Evolutionary conservation across 2,113 vertebrate species (phyloP), one percentile per base, ranked within the genome.

Genomic region (Neodon shergylaensis): DNA sequence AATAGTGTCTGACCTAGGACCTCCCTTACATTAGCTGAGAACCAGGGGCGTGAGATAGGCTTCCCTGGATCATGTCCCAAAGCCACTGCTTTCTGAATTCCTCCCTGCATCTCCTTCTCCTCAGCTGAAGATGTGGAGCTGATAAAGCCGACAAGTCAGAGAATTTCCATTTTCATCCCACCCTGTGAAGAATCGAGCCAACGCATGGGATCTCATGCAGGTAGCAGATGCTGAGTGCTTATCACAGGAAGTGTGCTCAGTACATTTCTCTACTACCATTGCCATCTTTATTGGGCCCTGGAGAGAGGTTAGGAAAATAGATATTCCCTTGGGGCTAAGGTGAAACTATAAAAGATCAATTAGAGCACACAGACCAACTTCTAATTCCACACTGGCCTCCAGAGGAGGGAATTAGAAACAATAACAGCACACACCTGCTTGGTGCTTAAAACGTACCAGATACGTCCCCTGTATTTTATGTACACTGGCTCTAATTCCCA

Each of bases 301-400:
- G 66, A 68, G 95, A 96, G 74, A 70, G 47, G 66, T 82, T 39
- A 90, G 73, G 72, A 77, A 42, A 82, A 83, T 24, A 93, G 88
- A 58, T 28, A 11, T 4, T 39, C 74, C 92, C 76, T n/a, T 1
- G 1, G 54, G 74, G 47, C 72, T 54, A 83, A 92, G 87, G 88
- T 73, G 86, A 76, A 88, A 88, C 36, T 73, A 68, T 86, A 88
- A 86, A 0, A 0, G 3, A 91, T n/a, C 94, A 86, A 74, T 86
- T 93, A 88, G 86, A 94, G 86, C 74, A 70, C 68, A 54, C 14
- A 8, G 91, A 76, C 52, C 89, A 97, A 85, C 84, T 97, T 97
- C 68, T 83, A 94, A 85, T 76, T 94, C 89, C 91, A 93, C 31
- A 79, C 89, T 65, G 54, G 78, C 90, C 44, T 44, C 97, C 12